Evolutionary conservation across 2,888 invertebrate genomes (phyloP).

Genomic region (Hesperia comma): DNA sequence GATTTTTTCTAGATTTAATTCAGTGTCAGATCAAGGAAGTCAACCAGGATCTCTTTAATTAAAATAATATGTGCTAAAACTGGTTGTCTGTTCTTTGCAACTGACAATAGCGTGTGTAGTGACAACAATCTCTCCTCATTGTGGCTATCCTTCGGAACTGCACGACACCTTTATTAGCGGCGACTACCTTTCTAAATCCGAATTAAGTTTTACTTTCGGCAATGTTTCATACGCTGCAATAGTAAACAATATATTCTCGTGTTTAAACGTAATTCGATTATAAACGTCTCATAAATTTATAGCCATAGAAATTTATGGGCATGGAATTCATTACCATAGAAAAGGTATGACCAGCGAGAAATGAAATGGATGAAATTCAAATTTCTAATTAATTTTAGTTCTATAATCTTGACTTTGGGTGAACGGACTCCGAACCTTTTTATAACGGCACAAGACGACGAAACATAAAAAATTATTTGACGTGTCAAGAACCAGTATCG

Average conservation of each 20-base stretch:
- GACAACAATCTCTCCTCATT: slow-evolving; percentile 24
- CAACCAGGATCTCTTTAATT: neutral
- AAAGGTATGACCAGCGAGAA: neutral
- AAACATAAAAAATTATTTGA: slow-evolving; percentile 21
- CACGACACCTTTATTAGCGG: slow-evolving; percentile 25
- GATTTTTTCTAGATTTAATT: neutral
- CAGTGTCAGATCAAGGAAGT: neutral
- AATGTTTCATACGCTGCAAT: neutral
- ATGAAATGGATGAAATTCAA: neutral
- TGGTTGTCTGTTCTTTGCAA: slow-evolving; percentile 4
- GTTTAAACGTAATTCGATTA: slow-evolving; percentile 3
- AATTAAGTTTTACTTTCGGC: slow-evolving; percentile 17
- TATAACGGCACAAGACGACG: slow-evolving; percentile 1
- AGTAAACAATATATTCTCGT: neutral
- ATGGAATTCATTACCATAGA: neutral
- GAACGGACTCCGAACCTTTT: neutral
- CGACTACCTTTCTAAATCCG: slow-evolving; percentile 27
- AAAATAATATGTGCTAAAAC: neutral
- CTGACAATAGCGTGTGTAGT: slow-evolving; percentile 10
- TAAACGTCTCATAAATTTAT: slow-evolving; percentile 3
- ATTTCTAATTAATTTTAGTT: neutral
- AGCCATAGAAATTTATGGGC: slow-evolving; percentile 4
- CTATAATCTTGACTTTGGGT: slow-evolving; percentile 16
- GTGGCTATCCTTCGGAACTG: slow-evolving; percentile 28
- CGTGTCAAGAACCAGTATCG: slow-evolving; percentile 24